Conservation (phyloP, 2,888 invertebrate genomes). For the Mythimna vitellina region DNA sequence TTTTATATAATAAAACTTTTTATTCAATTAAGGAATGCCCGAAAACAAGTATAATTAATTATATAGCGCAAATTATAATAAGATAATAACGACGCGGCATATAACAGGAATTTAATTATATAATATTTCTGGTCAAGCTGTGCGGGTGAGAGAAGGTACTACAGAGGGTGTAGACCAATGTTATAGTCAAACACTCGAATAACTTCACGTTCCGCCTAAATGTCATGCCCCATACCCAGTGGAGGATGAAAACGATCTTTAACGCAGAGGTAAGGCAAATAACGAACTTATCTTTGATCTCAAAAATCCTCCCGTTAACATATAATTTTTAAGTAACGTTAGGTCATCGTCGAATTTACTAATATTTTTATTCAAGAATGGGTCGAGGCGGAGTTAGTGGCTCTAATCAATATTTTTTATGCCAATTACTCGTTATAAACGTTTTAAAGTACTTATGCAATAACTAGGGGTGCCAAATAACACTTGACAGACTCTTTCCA, state of each 20-base stretch:
- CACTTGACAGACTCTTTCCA: slow-evolving; percentile 53
- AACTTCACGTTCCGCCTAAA: slow-evolving; percentile 53
- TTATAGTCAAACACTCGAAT: slow-evolving; percentile 39
- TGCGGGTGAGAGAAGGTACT: slow-evolving; percentile 12
- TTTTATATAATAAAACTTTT: neutral
- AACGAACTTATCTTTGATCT: slow-evolving; percentile 42
- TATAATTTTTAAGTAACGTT: slow-evolving; percentile 36
- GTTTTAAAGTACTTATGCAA: slow-evolving; percentile 28
- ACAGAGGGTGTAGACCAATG: slow-evolving; percentile 12
- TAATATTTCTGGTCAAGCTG: slow-evolving; percentile 15
- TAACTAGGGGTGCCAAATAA: slow-evolving; percentile 56
- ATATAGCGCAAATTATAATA: slow-evolving; percentile 27
- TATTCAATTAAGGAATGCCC: neutral
- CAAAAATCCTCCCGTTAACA: slow-evolving; percentile 27
- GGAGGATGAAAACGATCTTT: slow-evolving; percentile 41
- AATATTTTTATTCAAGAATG: slow-evolving; percentile 41
- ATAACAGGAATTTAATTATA: slow-evolving; percentile 4
- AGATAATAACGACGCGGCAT: neutral
- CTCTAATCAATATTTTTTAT: slow-evolving; percentile 26
- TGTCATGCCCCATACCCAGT: slow-evolving; percentile 36
- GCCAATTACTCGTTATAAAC: slow-evolving; percentile 17
- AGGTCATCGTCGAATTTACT: slow-evolving; percentile 45
- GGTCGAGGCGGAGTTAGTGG: slow-evolving; percentile 15
- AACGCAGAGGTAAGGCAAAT: slow-evolving; percentile 18
- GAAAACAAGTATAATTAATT: slow-evolving; percentile 7